Conservation (phyloP, 1,140 invertebrate species). For the Anastatus disparis region DNA sequence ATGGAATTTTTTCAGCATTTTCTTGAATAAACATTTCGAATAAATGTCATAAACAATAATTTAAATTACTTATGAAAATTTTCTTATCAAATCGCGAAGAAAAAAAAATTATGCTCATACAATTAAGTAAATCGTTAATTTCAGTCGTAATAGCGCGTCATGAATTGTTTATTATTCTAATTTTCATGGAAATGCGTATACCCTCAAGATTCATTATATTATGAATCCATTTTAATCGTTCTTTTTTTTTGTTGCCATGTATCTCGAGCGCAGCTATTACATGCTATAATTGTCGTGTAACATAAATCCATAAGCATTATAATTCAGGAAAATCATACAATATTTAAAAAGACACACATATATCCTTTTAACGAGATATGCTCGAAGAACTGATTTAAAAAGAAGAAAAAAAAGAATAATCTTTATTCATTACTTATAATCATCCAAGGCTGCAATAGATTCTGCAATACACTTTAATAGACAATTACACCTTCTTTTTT, state of each 20-base stretch:
- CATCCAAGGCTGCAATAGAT: no score
- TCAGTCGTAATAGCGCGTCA: not conserved
- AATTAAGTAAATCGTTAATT: not conserved
- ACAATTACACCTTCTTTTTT: no score
- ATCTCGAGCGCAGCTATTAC: not conserved
- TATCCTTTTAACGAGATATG: not conserved
- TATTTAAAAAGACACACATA: no score
- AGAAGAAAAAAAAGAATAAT: not conserved
- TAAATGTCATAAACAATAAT: no score
- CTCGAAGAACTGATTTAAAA: conserved; percentile 18
- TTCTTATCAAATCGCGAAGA: no score
- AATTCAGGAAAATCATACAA: not conserved
- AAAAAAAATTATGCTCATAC: not conserved
- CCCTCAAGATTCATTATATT: not conserved
- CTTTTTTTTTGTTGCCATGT: not conserved
- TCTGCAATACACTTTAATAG: no score
- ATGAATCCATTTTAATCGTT: not conserved
- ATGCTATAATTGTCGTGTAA: not conserved
- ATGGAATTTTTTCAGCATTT: no score
- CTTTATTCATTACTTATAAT: no score
- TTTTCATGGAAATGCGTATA: not conserved
- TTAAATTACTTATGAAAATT: no score
- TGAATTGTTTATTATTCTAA: conserved; percentile 12
- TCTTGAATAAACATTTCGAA: no score
- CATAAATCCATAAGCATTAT: not conserved